These are phyloP conservation scores for Ctenochaetus hawaiiensis DNA, from an alignment of 2,797 vertebrate genomes.

Conservation along the genomic window DNA sequence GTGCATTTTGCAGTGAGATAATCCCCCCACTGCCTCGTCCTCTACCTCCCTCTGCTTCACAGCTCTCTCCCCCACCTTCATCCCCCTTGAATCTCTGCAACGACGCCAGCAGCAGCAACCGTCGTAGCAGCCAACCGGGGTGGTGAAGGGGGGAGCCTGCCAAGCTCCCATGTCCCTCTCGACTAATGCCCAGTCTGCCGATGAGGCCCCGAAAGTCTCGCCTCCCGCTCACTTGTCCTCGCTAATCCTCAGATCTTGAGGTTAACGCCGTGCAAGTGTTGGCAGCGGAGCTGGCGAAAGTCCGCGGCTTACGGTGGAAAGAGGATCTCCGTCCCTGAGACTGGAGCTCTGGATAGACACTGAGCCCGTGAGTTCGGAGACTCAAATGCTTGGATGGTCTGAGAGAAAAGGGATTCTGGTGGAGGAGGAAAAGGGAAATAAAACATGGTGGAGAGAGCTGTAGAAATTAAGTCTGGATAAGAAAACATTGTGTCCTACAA, in stretches of 20 bases:
- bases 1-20: constrained; percentile 72
- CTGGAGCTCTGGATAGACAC: constrained; percentile 41
- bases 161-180: constrained; percentile 75
- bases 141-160: constrained; percentile 53
- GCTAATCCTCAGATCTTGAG: constrained; percentile 73
- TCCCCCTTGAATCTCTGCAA: constrained; percentile 44
- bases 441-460: constrained; percentile 37
- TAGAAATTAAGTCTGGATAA: constrained; percentile 21
- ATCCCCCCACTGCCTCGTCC: constrained; percentile 73
- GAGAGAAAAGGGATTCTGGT: constrained; percentile 33
- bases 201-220: constrained; percentile 58
- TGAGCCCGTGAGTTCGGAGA: constrained; percentile 42
- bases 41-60: constrained; percentile 68
- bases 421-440: constrained; percentile 20
- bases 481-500: constrained; percentile 1
- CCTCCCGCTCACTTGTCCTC: constrained; percentile 66
- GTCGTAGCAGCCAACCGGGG: constrained; percentile 61
- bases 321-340: constrained; percentile 43
- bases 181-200: constrained; percentile 73
- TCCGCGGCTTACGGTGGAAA: constrained; percentile 48
- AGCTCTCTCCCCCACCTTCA: constrained; percentile 50
- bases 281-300: constrained; percentile 49
- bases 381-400: constrained; percentile 38
- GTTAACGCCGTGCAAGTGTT: constrained; percentile 58
- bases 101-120: constrained; percentile 52